Conservation (phyloP, 2,113 vertebrate species). For the Ailuropoda melanoleuca region DNA sequence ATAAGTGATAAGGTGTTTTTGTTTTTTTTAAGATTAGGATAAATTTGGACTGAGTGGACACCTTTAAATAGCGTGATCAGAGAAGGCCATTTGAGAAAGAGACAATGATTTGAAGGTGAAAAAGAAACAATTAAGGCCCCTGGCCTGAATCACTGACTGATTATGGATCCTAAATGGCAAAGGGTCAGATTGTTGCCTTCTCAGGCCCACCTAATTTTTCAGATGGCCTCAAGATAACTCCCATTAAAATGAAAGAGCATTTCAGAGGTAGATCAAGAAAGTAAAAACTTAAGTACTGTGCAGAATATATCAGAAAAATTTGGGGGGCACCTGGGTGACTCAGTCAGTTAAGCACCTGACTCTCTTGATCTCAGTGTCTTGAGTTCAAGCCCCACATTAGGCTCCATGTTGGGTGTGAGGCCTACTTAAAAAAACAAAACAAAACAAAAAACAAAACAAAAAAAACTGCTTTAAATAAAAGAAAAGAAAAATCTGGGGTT, state of each 20-base stretch:
- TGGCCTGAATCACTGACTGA: not conserved
- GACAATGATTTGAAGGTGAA: constrained; percentile 3
- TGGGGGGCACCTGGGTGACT: not conserved
- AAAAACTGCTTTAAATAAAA: not conserved
- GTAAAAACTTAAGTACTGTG: not conserved
- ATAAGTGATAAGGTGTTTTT: not conserved
- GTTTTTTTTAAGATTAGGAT: not conserved
- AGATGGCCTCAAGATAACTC: not conserved
- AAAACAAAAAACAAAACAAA: too few species aligned
- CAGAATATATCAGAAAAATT: not conserved
- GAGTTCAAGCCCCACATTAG: not conserved
- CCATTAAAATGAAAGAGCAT: constrained; percentile 5
- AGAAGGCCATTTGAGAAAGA: not conserved
- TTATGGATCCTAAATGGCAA: not conserved
- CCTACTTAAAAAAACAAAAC: not conserved
- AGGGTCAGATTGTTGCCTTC: not conserved
- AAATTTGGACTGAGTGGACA: not conserved
- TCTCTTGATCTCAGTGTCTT: not conserved
- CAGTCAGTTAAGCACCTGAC: not conserved
- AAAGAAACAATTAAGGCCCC: not conserved
- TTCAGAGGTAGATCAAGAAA: not conserved
- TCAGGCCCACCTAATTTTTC: not conserved
- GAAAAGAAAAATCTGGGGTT: not conserved
- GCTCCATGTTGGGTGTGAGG: not conserved
- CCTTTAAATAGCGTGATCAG: not conserved